phyloP scores from a whole-genome alignment of 37 sponge, comb jelly and placozoan species.

The Halisarca cf. caerulea region DNA sequence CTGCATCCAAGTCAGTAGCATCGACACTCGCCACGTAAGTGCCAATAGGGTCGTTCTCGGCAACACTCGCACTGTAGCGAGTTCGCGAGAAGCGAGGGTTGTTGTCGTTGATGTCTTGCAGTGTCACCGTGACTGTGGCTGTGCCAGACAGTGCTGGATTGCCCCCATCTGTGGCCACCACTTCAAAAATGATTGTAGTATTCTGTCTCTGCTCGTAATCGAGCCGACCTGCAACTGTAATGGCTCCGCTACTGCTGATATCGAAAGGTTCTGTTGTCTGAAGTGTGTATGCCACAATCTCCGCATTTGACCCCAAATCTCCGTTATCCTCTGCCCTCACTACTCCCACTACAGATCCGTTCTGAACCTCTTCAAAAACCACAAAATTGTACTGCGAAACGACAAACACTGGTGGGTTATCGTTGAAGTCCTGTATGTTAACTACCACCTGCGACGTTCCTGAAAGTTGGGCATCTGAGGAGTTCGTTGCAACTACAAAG shows the following conservation, averaged over 20 bases:
- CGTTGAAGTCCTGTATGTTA: constrained; percentile 53
- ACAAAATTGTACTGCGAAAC: constrained; percentile 32
- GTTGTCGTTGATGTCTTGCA: constrained; percentile 65
- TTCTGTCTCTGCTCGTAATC: constrained; percentile 36
- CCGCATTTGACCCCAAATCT: constrained; percentile 51
- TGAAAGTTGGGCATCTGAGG: constrained; percentile 20
- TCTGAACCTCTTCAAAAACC: constrained; percentile 28
- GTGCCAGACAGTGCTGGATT: constrained; percentile 49
- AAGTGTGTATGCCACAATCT: constrained; percentile 17
- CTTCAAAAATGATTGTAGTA: constrained; percentile 23
- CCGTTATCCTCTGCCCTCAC: constrained; percentile 51
- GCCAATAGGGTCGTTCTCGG: constrained; percentile 46
- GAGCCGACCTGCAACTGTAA: constrained; percentile 10
- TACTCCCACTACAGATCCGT: constrained; percentile 41
- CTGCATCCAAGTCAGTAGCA: constrained; percentile 56
- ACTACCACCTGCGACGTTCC: constrained; percentile 42
- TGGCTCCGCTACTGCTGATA: constrained; percentile 36
- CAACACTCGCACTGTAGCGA: constrained; percentile 24
- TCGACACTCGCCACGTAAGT: constrained; percentile 30
- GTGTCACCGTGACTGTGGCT: constrained; percentile 40
- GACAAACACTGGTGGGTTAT: constrained; percentile 46
- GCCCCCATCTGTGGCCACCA: constrained; percentile 70
- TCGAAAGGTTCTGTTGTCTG: constrained; percentile 29
- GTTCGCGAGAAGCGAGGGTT: constrained; percentile 45
- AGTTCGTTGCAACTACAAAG: constrained; percentile 43